Evolutionary conservation across 1,140 invertebrate species (phyloP).

Genomic region (Steinernema feltiae): DNA sequence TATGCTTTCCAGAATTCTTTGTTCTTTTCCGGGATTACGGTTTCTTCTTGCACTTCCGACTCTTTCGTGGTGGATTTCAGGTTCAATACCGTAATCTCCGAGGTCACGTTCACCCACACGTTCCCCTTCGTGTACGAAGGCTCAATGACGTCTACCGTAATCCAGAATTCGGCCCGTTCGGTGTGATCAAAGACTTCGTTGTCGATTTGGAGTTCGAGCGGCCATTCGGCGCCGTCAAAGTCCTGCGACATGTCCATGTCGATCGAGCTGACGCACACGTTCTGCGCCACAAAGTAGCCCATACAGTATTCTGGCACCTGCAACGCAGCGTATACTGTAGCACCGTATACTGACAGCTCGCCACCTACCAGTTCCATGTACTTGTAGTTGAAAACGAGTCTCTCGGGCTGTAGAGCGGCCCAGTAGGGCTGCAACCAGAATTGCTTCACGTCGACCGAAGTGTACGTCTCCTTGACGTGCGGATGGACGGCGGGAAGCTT

Average conservation of each 20-base stretch:
- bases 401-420: background rate
- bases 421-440: conserved; percentile 8
- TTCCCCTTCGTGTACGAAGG: background rate
- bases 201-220: background rate
- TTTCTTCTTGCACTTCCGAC: background rate
- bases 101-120: background rate
- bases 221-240: background rate
- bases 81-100: background rate
- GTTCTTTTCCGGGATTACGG: background rate
- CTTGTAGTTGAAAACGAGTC: conserved; percentile 4
- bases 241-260: conserved; percentile 1
- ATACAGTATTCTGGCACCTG: background rate
- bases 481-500: background rate
- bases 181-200: conserved; percentile 4
- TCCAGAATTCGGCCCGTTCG: background rate
- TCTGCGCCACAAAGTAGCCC: background rate
- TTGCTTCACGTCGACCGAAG: background rate
- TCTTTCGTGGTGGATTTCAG: background rate
- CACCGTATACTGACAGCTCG: background rate
- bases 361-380: background rate
- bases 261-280: conserved; percentile 7
- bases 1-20: background rate
- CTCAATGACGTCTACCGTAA: background rate
- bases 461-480: background rate
- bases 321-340: background rate